Conservation (phyloP, 2,797 vertebrate genomes). For the Bovichtus diacanthus region DNA sequence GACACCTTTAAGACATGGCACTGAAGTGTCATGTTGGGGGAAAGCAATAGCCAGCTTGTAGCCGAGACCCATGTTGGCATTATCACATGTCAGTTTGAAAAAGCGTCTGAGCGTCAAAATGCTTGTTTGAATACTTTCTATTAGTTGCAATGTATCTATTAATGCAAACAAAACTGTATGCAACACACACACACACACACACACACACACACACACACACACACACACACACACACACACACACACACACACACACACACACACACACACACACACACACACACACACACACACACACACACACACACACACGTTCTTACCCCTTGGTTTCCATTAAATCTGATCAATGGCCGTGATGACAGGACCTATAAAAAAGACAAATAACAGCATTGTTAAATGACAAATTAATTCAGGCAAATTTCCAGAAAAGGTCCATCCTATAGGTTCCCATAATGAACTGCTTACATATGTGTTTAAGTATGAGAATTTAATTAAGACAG, state of each 20-base stretch:
- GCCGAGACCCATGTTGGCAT: not conserved
- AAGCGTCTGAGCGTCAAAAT: not conserved
- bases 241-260: too few relatives aligned
- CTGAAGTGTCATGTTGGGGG: not conserved
- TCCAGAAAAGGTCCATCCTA: conserved; percentile 1
- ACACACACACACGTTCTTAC: too few relatives aligned
- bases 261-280: too few relatives aligned
- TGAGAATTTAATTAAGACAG: not conserved
- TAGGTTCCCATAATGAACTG: not conserved
- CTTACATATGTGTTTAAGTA: not conserved
- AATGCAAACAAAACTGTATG: not conserved
- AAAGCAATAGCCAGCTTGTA: conserved; percentile 1
- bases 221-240: too few relatives aligned
- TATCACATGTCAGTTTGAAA: conserved; percentile 8
- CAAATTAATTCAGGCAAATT: conserved; percentile 7
- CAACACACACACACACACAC: too few relatives aligned
- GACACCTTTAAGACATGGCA: not conserved
- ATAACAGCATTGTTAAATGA: conserved; percentile 34
- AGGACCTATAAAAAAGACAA: conserved; percentile 75
- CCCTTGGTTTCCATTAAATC: conserved; percentile 89
- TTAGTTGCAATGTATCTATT: not conserved
- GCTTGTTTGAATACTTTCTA: not conserved
- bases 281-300: too few relatives aligned
- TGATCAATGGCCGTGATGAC: conserved; percentile 82
- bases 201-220: too few relatives aligned